Evolutionary conservation across 2,113 vertebrate genomes (phyloP).

Genomic region (Piaya cayana): DNA sequence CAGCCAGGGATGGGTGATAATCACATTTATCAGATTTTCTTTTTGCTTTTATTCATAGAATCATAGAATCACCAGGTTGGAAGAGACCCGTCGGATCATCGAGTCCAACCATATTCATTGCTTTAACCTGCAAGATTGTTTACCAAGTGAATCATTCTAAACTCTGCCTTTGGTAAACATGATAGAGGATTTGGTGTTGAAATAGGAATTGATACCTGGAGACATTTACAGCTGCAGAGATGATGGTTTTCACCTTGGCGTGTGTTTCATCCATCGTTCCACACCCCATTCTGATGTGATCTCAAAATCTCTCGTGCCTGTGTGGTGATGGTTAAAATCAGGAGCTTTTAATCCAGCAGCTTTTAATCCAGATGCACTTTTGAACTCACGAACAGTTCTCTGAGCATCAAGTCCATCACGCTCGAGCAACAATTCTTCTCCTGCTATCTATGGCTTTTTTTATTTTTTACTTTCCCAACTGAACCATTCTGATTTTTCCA

Average conservation of each 20-base stretch:
- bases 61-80: too few relatives aligned
- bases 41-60: not conserved
- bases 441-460: constrained; percentile 22
- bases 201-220: not conserved
- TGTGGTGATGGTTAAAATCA: not conserved
- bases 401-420: not conserved
- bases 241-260: not conserved
- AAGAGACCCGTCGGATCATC: too few relatives aligned
- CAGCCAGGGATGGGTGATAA: not conserved
- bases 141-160: not conserved
- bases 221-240: not conserved
- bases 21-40: not conserved
- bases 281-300: rapidly evolving
- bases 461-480: not conserved
- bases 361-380: not conserved
- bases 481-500: constrained; percentile 20
- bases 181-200: not conserved
- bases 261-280: rapidly evolving
- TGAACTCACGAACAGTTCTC: not conserved
- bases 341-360: not conserved
- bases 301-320: not conserved
- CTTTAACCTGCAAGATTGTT: not conserved
- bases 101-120: too few relatives aligned
- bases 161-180: not conserved
- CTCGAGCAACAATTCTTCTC: constrained; percentile 1